Base-by-base conservation (phyloP, 2,797 vertebrate species). In the Cyprinodon diabolis region DNA sequence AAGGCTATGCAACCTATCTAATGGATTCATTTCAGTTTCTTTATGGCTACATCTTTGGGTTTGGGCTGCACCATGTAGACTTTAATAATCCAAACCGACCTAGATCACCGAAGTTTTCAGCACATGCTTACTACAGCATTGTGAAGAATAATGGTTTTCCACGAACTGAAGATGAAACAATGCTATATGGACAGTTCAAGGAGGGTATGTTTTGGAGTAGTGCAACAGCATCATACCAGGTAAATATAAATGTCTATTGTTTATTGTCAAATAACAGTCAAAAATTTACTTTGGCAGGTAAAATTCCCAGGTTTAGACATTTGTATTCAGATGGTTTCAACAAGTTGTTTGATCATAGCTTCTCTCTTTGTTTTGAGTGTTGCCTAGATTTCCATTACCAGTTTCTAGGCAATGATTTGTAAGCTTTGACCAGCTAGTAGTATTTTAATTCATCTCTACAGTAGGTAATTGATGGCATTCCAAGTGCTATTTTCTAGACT, bases 1-100 rank as follows among this genome's bases (percentile, higher is more conserved):
- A 88, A 86, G 97, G 97, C 45, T 99, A 96, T 75, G 94, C 92
- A 9, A 91, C 94, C 87, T 96, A 97, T 54, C 91, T 99, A 15
- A 95, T 98, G 97, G 98, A 99, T 89, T 92, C 62, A 17, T 99
- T 99, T 87, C 97, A 98, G 87, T 99, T 97, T 97, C 65, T 95
- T 6, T 40, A 88, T 40, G 97, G 97, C 45, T 97, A 97, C 83
- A 94, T 79, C 0, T 62, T 96, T 54, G 95, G 92, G 66, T 98
- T 96, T 89, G 98, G 98, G 15, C 78, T 99, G 47, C 93, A 97
- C 80, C 94, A 96, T 7, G 94, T 99, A 15, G 95, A 98, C 85
- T 99, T 99, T 70, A 80, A 75, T 15, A 72, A 96, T 15, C 82
- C 83, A 55, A 93, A 78, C 74, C 90, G 94, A 3, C 94, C 97